Percentiles rank a stretch among this genome's conserved stretches.
These are phyloP conservation scores for Buceros bicornis DNA, from an alignment of 2,797 vertebrate genomes.

Conservation along the genomic window DNA sequence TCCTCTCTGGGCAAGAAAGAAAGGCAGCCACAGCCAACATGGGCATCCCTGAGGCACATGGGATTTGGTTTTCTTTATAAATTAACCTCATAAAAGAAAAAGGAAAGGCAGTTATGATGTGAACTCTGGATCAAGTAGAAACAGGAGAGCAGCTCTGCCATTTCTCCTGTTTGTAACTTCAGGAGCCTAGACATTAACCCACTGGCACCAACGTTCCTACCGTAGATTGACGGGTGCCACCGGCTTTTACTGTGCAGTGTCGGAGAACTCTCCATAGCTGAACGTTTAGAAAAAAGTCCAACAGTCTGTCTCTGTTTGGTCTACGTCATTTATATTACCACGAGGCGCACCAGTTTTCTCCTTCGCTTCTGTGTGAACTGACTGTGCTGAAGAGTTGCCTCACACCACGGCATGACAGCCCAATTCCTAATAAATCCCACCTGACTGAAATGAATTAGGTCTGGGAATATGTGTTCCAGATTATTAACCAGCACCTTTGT, in stretches of 20 bases:
- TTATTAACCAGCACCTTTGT: conserved; percentile 79
- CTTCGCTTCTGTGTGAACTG: conserved; percentile 57
- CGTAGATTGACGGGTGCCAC: not conserved
- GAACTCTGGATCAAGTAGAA: not conserved
- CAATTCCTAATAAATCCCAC: conserved; percentile 76
- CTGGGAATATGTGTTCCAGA: conserved; percentile 79
- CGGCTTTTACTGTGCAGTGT: not conserved
- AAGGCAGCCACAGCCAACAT: not conserved
- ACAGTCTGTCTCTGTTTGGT: not conserved
- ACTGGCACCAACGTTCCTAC: accelerated
- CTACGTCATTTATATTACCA: conserved; percentile 20
- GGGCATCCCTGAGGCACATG: not conserved
- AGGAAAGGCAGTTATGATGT: not conserved
- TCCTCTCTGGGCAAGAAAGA: conserved; percentile 8
- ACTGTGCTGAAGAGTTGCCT: conserved; percentile 56
- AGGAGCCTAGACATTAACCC: not conserved
- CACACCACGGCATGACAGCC: conserved; percentile 54
- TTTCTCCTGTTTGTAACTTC: not conserved
- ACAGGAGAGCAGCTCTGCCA: not conserved
- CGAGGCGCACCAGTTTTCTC: not conserved
- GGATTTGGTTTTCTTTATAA: conserved; percentile 31
- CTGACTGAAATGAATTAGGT: conserved; percentile 77
- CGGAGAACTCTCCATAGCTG: conserved; percentile 11
- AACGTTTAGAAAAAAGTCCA: conserved; percentile 22
- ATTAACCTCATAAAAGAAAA: not conserved